phyloP scores from a whole-genome alignment of 2,113 vertebrate genomes.

The Centropus unirufus region DNA sequence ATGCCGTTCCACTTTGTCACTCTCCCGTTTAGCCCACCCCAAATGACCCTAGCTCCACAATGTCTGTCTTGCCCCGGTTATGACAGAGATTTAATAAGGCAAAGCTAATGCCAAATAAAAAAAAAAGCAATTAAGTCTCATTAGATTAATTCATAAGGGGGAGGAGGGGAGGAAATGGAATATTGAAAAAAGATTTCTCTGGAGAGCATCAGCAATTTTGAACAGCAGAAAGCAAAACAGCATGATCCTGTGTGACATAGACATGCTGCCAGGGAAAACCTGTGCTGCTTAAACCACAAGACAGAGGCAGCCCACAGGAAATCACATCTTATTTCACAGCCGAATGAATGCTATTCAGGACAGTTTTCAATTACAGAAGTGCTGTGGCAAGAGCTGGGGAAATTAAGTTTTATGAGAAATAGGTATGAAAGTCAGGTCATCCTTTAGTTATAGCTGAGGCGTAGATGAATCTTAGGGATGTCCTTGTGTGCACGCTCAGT shows the following conservation, averaged over 20 bases:
- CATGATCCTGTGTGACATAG: accelerated
- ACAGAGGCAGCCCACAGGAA: neutral
- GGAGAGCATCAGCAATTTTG: neutral
- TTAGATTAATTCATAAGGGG: neutral
- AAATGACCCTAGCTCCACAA: neutral
- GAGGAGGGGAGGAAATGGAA: neutral
- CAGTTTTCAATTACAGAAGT: neutral
- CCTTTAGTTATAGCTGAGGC: neutral
- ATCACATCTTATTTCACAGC: neutral
- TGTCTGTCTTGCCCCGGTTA: neutral
- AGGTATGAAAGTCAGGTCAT: neutral
- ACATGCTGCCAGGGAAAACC: neutral
- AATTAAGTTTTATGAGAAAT: neutral
- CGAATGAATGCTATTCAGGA: neutral
- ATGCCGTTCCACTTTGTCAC: neutral
- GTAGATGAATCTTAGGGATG: neutral
- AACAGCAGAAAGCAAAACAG: neutral
- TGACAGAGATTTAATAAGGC: neutral
- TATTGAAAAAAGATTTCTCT: neutral
- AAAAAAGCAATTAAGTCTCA: neutral
- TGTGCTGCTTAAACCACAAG: neutral
- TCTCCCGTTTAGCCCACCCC: neutral
- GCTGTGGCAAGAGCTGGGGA: neutral
- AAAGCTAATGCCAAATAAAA: neutral
- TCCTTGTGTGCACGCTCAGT: neutral